Evolutionary conservation across 2,888 invertebrate species (phyloP).

Genomic region (Spisula solida): DNA sequence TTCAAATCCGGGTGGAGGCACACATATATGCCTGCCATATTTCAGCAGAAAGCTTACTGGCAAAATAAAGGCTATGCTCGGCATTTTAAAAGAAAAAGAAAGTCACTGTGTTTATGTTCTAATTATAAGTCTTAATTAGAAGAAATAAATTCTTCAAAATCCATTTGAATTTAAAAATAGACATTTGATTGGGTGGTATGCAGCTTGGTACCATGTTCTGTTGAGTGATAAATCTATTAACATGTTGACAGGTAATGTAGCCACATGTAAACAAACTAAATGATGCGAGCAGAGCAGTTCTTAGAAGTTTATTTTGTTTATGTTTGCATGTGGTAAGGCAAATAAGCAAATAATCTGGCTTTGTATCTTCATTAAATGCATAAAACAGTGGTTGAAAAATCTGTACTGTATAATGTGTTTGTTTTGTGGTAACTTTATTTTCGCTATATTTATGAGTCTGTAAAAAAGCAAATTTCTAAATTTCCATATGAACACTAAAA

Average conservation of each 20-base stretch:
- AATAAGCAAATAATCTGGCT: neutral
- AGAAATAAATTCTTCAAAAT: neutral
- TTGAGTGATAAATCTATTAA: neutral
- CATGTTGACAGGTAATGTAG: neutral
- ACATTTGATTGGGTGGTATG: neutral
- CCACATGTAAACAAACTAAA: constrained; percentile 7
- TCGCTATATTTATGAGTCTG: too few species aligned
- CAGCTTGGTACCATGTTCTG: neutral
- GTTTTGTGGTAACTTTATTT: too few species aligned
- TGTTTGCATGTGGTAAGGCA: neutral
- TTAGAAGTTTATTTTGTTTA: constrained; percentile 6
- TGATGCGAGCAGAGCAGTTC: neutral
- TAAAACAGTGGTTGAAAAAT: neutral
- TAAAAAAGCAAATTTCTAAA: too few species aligned
- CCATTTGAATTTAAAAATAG: neutral
- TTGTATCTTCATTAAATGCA: neutral
- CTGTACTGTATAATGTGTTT: neutral
- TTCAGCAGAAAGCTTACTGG: too few species aligned
- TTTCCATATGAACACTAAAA: too few species aligned
- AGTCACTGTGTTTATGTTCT: too few species aligned
- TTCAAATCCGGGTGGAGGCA: too few species aligned
- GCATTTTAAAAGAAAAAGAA: too few species aligned
- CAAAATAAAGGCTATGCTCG: too few species aligned
- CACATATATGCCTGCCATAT: too few species aligned
- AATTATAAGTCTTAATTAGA: neutral